Conservation (phyloP, 2,888 invertebrate species). For the Caenorhabditis panamensis region DNA sequence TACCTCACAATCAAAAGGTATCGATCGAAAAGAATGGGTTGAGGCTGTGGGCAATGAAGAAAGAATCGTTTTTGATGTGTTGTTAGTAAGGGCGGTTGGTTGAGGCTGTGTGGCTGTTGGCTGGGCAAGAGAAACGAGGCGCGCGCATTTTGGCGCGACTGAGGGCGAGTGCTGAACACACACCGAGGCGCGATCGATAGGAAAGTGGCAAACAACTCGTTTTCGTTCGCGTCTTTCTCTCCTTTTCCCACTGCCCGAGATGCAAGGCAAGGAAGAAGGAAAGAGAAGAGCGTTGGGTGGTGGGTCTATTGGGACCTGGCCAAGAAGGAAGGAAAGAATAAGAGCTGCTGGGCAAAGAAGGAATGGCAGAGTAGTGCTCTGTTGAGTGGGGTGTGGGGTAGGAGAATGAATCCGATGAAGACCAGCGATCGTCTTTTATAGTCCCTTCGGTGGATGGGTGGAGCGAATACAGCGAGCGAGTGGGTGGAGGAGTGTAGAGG, state of each 20-base stretch:
- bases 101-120: conserved; percentile 37
- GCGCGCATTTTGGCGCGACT: conserved; percentile 58
- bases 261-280: conserved; percentile 15
- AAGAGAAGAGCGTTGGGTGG: conserved; percentile 29
- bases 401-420: conserved; percentile 40
- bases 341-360: conserved; percentile 10
- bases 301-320: conserved; percentile 55
- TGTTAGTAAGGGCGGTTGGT: conserved; percentile 56
- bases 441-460: conserved; percentile 34
- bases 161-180: conserved; percentile 61
- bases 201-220: conserved; percentile 60
- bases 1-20: conserved; percentile 4
- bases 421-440: conserved; percentile 18
- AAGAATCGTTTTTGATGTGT: conserved; percentile 61
- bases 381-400: conserved; percentile 10
- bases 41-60: conserved; percentile 34
- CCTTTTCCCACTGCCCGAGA: conserved; percentile 31
- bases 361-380: conserved; percentile 19
- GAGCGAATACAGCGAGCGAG: conserved; percentile 14
- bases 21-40: conserved; percentile 38
- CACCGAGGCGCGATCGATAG: conserved; percentile 63
- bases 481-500: conserved; percentile 4
- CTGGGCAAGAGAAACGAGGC: conserved; percentile 46
- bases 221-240: conserved; percentile 60
- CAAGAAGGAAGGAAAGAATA: conserved; percentile 29